Base-by-base conservation (phyloP, 2,888 invertebrate genomes). In the Masnerella sp. region DNA sequence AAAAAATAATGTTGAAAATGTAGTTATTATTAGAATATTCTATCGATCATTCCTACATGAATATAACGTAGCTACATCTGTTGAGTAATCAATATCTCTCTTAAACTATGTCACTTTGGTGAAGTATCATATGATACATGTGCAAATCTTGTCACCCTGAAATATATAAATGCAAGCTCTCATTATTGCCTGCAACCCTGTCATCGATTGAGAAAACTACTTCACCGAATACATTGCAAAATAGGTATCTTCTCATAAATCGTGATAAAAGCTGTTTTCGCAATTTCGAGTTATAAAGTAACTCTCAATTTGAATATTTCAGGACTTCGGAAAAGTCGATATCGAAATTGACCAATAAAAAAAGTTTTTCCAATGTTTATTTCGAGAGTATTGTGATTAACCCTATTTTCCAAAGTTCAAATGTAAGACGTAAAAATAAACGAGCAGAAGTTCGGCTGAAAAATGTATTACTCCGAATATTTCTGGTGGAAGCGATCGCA, bases 21-120 rank as follows among this genome's bases (percentile, higher is more conserved):
- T n/a, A n/a, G 28, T 15, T 43, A 47, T 36, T 36, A 40, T 49
- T 40, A 43, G 51, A 51, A 20, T 32, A 15, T 38, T 52, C 42
- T 52, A 62, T 51, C 51, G 62, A 62, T 51, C 40, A 51, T 28
- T 52, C 17, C 15, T 20, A 22, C 30, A 62, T 52, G 64, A 34
- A 36, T 64, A 64, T 64, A 52, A 64, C 43, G 42, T 25, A n/a
- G 32, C 14, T 11, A 22, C 47, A 67, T 56, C 32, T 67, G 56
- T 32, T 40, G 22, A 49, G 49, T 43, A 68, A 68, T 68, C 67
- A 34, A 68, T 68, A 68, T 43, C 51, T 36, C 51, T 40, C 34
- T 51, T 42, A 51, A 68, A 68, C 67, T 68, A 58, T 68, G 67
- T 58, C 67, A 51, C 58, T 51, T 56, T 30, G 25, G 8, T 15